phyloP scores from a whole-genome alignment of 2,113 vertebrate genomes.

The Nothocercus nigrocapillus region DNA sequence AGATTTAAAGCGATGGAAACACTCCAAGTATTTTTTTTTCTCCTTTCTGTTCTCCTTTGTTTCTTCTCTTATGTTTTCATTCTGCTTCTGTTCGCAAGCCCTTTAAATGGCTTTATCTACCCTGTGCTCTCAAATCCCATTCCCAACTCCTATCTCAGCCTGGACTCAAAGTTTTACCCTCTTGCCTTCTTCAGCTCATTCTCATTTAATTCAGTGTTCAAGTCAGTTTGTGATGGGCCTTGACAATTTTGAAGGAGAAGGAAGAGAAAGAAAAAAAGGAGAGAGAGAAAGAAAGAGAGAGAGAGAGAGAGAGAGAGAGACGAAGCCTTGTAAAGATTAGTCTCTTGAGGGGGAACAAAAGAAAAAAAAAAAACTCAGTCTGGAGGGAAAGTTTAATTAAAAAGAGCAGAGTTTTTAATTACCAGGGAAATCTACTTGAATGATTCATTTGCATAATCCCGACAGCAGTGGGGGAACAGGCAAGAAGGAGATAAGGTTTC shows the following conservation, averaged over 20 bases:
- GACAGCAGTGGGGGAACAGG: constrained; percentile 34
- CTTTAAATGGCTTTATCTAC: not conserved
- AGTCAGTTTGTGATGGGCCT: not conserved
- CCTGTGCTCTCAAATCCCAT: accelerated
- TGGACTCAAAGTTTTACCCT: not conserved
- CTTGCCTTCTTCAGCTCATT: not conserved
- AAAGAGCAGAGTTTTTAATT: constrained; percentile 76
- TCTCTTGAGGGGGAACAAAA: not conserved
- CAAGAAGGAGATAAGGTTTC: constrained; percentile 62
- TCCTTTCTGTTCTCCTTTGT: not conserved
- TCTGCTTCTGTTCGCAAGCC: not conserved
- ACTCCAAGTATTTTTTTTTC: not conserved
- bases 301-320: not conserved
- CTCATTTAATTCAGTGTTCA: not conserved
- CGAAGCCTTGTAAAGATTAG: constrained; percentile 25
- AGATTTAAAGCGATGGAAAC: not conserved
- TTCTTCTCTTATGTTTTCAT: not conserved
- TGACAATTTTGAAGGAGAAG: not conserved
- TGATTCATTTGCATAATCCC: constrained; percentile 77
- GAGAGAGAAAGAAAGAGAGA: too few relatives aligned
- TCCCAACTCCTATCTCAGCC: not conserved
- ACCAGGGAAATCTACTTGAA: constrained; percentile 72
- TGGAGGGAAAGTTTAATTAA: constrained; percentile 76
- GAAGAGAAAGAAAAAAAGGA: not conserved
- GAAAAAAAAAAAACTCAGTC: not conserved